Conservation (phyloP, 2,888 invertebrate species). For the Meghimatium bilineatum region DNA sequence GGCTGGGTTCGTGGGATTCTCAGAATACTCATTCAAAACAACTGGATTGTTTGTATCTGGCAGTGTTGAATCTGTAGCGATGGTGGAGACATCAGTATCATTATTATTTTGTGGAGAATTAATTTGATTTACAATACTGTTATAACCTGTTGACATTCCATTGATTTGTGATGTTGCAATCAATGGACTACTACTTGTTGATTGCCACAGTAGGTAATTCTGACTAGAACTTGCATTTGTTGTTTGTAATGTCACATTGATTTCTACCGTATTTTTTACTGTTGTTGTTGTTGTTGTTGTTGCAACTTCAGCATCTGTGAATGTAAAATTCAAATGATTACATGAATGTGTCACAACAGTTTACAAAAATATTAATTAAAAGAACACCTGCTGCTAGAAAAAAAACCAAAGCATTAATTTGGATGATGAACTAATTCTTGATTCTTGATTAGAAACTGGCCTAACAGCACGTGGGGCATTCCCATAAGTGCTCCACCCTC, state of each 20-base stretch:
- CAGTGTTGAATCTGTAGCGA: too few species aligned
- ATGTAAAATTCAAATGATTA: background rate
- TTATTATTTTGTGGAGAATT: background rate
- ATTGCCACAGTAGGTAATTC: background rate
- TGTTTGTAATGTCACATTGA: too few species aligned
- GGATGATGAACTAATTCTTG: too few species aligned
- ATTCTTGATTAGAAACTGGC: too few species aligned
- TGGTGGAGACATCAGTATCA: background rate
- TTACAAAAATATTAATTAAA: too few species aligned
- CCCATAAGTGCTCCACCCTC: too few species aligned
- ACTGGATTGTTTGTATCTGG: background rate
- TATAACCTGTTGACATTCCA: background rate
- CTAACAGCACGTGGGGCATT: too few species aligned
- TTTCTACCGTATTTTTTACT: background rate
- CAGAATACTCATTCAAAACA: background rate
- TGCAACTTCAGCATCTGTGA: background rate
- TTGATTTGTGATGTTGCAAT: too few species aligned
- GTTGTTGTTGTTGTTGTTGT: background rate
- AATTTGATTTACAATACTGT: background rate
- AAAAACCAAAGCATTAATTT: too few species aligned
- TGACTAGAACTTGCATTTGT: background rate
- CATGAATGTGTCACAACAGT: too few species aligned
- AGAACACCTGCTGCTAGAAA: too few species aligned
- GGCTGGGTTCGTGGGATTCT: background rate
- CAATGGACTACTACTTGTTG: background rate